Evolutionary conservation across 37 sponge, comb jelly and placozoan genomes (phyloP).

Genomic region (Halisarca cf. caerulea): DNA sequence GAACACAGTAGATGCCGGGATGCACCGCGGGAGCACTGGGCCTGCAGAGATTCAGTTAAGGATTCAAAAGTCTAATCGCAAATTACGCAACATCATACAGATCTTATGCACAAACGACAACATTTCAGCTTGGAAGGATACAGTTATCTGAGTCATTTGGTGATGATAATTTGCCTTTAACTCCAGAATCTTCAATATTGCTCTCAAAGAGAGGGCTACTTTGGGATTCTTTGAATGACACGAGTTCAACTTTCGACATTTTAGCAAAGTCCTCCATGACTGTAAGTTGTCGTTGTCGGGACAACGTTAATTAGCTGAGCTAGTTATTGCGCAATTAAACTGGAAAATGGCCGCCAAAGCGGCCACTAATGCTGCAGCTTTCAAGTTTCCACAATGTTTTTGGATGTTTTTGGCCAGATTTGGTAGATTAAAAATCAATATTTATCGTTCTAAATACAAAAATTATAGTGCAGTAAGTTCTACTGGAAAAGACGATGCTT

Average conservation of each 20-base stretch:
- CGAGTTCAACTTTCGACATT: slow-evolving; percentile 7
- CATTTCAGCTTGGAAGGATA: no score
- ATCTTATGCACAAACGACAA: no score
- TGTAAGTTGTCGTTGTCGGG: slow-evolving; percentile 6
- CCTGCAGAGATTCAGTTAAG: background rate
- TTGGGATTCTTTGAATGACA: background rate
- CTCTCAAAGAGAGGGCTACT: background rate
- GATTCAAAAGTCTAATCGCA: no score
- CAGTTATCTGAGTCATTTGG: no score
- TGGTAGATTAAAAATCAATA: no score
- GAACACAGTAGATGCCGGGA: slow-evolving; percentile 27
- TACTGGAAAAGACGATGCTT: slow-evolving; percentile 19
- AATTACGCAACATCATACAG: no score
- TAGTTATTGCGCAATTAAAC: background rate
- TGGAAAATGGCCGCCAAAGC: slow-evolving; percentile 6
- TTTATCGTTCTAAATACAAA: no score
- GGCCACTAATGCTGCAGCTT: no score
- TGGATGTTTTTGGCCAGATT: no score
- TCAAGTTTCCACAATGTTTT: no score
- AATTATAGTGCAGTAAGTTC: background rate
- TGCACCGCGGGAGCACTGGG: background rate
- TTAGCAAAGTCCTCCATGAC: background rate
- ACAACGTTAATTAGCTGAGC: background rate
- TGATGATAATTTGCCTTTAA: no score
- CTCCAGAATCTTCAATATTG: background rate